Conservation (phyloP, 2,113 vertebrate species). For the Copsychus sechellarum region DNA sequence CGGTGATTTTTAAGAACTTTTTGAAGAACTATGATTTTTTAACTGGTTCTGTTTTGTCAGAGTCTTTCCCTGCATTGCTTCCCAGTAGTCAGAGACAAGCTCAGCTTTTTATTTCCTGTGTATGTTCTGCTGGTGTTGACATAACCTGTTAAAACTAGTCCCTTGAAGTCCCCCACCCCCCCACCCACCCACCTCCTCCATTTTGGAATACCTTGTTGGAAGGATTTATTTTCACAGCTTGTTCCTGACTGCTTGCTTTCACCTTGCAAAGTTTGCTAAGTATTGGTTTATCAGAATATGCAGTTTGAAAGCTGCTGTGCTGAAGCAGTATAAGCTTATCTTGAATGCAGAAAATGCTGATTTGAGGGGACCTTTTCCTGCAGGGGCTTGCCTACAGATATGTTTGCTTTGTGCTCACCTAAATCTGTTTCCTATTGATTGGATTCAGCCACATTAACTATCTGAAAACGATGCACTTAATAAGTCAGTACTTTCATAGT, state of each 20-base stretch:
- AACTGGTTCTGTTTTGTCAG: neutral
- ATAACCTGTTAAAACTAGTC: conserved; percentile 55
- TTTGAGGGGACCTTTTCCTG: neutral
- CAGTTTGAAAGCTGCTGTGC: neutral
- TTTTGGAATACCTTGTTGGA: neutral
- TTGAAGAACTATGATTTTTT: neutral
- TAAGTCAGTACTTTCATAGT: neutral
- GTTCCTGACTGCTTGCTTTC: conserved; percentile 18
- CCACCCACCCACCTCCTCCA: neutral
- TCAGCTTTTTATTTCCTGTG: conserved; percentile 6
- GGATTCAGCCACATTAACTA: neutral
- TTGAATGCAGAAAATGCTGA: neutral
- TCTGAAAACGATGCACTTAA: neutral
- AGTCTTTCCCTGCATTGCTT: neutral
- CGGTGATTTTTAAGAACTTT: neutral
- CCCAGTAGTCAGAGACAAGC: neutral
- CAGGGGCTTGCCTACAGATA: neutral
- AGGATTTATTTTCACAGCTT: conserved; percentile 54
- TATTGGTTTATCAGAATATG: conserved; percentile 15
- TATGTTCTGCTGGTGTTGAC: conserved; percentile 40
- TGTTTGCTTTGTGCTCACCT: neutral
- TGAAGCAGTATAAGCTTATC: neutral
- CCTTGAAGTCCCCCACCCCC: conserved; percentile 17
- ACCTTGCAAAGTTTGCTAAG: neutral
- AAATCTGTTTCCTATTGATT: conserved; percentile 17